Conservation (phyloP, 1,140 invertebrate genomes). For the Heliothis virescens region DNA sequence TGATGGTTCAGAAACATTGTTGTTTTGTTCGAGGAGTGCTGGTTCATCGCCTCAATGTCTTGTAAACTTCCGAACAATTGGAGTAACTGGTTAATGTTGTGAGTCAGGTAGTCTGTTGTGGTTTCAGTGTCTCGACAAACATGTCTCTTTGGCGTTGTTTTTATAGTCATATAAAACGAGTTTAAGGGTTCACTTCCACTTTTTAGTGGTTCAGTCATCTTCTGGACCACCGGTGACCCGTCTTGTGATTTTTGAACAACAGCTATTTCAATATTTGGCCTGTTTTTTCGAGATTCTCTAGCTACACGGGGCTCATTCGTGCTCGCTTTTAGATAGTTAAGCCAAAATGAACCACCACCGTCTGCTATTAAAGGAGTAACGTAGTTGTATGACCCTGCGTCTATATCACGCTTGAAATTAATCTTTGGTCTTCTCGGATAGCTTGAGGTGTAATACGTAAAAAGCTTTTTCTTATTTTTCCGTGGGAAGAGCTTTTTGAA, state of each 20-base stretch:
- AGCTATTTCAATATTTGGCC: slow-evolving; percentile 2
- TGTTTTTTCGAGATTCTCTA: neutral
- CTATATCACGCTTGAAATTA: slow-evolving; percentile 49
- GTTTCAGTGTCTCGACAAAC: neutral
- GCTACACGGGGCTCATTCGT: slow-evolving; percentile 22
- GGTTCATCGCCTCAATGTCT: slow-evolving; percentile 18
- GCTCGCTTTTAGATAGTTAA: slow-evolving; percentile 56
- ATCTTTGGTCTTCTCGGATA: slow-evolving; percentile 7
- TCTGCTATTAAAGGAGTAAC: slow-evolving; percentile 57
- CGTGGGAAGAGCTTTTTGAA: slow-evolving; percentile 55
- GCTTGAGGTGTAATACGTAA: slow-evolving; percentile 13
- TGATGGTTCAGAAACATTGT: neutral
- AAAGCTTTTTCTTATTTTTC: slow-evolving; percentile 39
- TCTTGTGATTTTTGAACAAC: slow-evolving; percentile 17
- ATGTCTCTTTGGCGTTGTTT: neutral
- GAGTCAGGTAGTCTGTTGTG: slow-evolving; percentile 47
- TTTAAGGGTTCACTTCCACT: neutral
- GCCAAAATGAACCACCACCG: slow-evolving; percentile 58
- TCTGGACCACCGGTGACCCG: neutral
- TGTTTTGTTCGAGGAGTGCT: neutral
- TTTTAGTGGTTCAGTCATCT: too few species aligned
- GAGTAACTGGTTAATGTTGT: slow-evolving; percentile 60
- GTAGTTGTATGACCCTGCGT: slow-evolving; percentile 38
- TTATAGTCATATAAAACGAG: neutral
- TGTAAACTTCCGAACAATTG: slow-evolving; percentile 53